Percentiles rank a stretch among this genome's conserved stretches.
Evolutionary conservation across 2,888 invertebrate genomes (phyloP).

Genomic region (Deroplatys truncata): DNA sequence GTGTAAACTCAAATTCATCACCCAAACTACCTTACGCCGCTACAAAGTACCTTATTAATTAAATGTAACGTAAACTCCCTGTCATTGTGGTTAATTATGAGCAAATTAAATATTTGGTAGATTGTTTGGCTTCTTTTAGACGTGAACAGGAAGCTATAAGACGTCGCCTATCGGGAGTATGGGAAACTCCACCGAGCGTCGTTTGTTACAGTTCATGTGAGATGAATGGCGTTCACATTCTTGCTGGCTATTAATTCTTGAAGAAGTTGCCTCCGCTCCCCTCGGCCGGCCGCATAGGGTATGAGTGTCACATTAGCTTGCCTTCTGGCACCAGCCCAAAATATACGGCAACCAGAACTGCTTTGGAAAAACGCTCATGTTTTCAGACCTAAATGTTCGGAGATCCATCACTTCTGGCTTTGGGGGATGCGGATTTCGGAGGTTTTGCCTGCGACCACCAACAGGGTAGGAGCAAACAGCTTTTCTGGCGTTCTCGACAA

Average conservation of each 20-base stretch:
- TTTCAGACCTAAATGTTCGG: neutral
- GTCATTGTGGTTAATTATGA: neutral
- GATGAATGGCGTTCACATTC: constrained; percentile 13
- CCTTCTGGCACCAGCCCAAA: neutral
- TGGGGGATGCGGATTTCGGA: neutral
- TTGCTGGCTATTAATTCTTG: constrained; percentile 4
- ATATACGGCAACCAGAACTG: neutral
- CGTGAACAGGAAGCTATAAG: neutral
- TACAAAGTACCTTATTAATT: neutral
- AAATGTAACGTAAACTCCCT: neutral
- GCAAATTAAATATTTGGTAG: neutral
- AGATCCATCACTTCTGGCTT: constrained; percentile 9
- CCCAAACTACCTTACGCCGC: neutral
- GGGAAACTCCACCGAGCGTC: neutral
- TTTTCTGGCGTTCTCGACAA: neutral
- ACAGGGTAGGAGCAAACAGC: neutral
- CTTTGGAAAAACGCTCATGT: constrained; percentile 37
- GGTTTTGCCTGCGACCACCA: neutral
- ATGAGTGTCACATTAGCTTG: neutral
- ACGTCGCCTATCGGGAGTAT: neutral
- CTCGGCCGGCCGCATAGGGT: neutral
- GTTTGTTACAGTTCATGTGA: constrained; percentile 12
- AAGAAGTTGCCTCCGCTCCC: neutral
- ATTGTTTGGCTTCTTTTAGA: neutral
- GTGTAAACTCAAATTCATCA: neutral